Evolutionary conservation across 1,140 invertebrate species (phyloP).

Genomic region (Potamilus streckersoni): DNA sequence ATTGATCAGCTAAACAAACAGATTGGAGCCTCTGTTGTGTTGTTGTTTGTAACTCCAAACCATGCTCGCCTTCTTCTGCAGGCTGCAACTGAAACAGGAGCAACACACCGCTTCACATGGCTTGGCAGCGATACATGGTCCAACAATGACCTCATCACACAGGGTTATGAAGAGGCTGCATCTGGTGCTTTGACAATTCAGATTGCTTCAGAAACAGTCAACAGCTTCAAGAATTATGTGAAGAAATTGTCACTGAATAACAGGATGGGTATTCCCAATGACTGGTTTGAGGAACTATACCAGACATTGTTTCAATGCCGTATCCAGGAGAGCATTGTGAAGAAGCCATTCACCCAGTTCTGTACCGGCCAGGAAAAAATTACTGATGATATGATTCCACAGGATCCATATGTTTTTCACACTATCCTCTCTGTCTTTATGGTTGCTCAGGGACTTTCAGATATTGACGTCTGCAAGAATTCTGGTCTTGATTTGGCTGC

Average conservation of each 20-base stretch:
- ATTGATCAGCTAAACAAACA: slow-evolving; percentile 75
- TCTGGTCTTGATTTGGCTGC: slow-evolving; percentile 43
- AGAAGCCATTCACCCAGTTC: slow-evolving; percentile 38
- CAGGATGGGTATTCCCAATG: slow-evolving; percentile 57
- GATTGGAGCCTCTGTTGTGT: slow-evolving; percentile 75
- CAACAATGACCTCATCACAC: slow-evolving; percentile 76
- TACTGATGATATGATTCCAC: slow-evolving; percentile 51
- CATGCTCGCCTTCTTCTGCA: slow-evolving; percentile 74
- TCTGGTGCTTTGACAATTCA: slow-evolving; percentile 83
- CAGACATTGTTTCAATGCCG: slow-evolving; percentile 78
- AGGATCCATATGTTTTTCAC: slow-evolving; percentile 66
- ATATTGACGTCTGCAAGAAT: slow-evolving; percentile 56
- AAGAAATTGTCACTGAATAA: slow-evolving; percentile 55
- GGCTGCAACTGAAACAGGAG: slow-evolving; percentile 69
- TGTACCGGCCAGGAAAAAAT: slow-evolving; percentile 56
- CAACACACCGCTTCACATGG: slow-evolving; percentile 75
- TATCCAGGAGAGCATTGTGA: slow-evolving; percentile 48
- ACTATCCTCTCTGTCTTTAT: slow-evolving; percentile 66
- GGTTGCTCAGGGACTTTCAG: slow-evolving; percentile 65
- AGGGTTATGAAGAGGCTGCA: slow-evolving; percentile 78
- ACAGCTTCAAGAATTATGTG: slow-evolving; percentile 60
- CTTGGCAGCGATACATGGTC: slow-evolving; percentile 85
- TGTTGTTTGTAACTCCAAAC: slow-evolving; percentile 79
- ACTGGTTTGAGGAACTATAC: slow-evolving; percentile 88
- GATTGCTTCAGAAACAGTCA: slow-evolving; percentile 71